phyloP scores from a whole-genome alignment of 2,888 invertebrate species.

The Pyrgus malvae region DNA sequence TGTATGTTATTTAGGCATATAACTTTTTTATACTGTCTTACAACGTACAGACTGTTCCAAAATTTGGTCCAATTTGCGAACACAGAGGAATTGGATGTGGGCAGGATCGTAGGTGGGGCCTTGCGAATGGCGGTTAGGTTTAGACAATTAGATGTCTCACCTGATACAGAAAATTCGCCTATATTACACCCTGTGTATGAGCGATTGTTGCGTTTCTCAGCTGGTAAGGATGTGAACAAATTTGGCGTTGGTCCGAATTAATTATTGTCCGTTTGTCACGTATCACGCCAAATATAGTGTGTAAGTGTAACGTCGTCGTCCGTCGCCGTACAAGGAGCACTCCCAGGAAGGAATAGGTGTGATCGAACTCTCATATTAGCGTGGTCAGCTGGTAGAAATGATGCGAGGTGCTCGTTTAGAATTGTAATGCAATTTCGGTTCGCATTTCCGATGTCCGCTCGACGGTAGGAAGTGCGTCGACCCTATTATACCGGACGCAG shows the following conservation, averaged over 20 bases:
- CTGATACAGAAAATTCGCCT: slow-evolving; percentile 50
- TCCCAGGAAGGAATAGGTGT: slow-evolving; percentile 73
- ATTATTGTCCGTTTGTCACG: slow-evolving; percentile 73
- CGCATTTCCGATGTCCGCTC: slow-evolving; percentile 58
- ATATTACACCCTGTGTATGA: slow-evolving; percentile 55
- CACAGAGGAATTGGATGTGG: slow-evolving; percentile 74
- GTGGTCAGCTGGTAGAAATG: slow-evolving; percentile 42
- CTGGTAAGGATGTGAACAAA: slow-evolving; percentile 51
- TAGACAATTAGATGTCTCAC: slow-evolving; percentile 49
- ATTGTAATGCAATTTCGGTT: slow-evolving; percentile 67
- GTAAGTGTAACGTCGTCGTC: slow-evolving; percentile 53
- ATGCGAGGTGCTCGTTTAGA: slow-evolving; percentile 38
- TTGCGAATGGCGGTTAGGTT: slow-evolving; percentile 66
- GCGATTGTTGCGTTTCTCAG: slow-evolving; percentile 44
- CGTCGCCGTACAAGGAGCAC: slow-evolving; percentile 57
- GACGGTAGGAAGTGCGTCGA: slow-evolving; percentile 57
- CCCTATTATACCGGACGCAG: slow-evolving; percentile 33
- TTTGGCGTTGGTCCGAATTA: slow-evolving; percentile 73
- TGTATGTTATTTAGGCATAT: not conserved
- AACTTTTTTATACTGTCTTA: not conserved
- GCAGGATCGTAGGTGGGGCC: slow-evolving; percentile 76
- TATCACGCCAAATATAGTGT: slow-evolving; percentile 70
- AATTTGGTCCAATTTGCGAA: slow-evolving; percentile 64
- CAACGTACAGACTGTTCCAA: slow-evolving; percentile 2
- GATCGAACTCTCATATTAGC: slow-evolving; percentile 57